These are phyloP conservation scores for Petrocephalus microphthalmus DNA, from an alignment of 2,113 vertebrate genomes.

Conservation along the genomic window DNA sequence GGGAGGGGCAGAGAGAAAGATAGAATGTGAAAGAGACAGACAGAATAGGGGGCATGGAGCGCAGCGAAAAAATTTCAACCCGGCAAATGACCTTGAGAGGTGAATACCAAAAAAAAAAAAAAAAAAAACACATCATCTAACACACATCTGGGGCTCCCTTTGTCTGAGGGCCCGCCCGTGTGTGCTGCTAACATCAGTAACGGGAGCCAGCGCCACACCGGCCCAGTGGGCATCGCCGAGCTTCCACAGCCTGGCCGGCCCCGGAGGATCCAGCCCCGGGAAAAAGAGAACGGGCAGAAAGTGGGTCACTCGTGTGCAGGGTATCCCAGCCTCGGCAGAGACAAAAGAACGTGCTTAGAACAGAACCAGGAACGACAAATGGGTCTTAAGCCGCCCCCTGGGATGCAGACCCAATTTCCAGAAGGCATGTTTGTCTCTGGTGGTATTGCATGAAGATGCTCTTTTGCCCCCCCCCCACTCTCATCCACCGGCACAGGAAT, in stretches of 20 bases:
- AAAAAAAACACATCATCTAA: background rate
- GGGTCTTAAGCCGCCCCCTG: conserved; percentile 4
- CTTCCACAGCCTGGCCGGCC: background rate
- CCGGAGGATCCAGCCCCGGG: background rate
- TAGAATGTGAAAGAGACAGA: conserved; percentile 34
- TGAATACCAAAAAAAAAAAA: conserved; percentile 39
- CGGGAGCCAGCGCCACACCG: background rate
- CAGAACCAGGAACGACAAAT: conserved; percentile 9
- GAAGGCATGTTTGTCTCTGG: background rate
- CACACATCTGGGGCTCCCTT: background rate
- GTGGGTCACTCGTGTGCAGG: conserved; percentile 1
- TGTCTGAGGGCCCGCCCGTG: background rate
- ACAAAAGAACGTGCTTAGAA: background rate
- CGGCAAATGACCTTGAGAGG: conserved; percentile 61
- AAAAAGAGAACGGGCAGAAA: background rate
- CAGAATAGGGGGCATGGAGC: conserved; percentile 30
- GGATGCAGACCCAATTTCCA: background rate
- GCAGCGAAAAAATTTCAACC: conserved; percentile 52
- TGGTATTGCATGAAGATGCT: background rate
- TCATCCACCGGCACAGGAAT: background rate
- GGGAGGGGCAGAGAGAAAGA: background rate
- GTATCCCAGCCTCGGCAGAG: background rate
- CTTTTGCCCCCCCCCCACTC: background rate
- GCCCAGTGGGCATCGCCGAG: background rate
- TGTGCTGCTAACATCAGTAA: background rate